Conservation (phyloP, 1,140 invertebrate species). For the Drosophila tropicalis region DNA sequence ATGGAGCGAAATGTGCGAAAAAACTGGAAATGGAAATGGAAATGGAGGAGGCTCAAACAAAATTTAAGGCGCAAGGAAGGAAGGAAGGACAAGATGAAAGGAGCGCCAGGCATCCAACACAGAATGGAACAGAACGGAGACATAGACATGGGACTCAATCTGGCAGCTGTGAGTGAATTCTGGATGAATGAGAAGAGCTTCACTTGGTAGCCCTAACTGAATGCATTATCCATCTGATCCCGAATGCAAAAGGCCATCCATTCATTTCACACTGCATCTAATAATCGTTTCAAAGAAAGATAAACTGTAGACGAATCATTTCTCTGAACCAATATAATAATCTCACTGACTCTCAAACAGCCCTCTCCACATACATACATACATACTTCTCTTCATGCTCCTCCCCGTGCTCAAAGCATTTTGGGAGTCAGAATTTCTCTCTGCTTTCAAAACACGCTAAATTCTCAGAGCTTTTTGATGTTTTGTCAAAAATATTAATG, state of each 20-base stretch:
- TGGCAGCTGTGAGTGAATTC: constrained; percentile 30
- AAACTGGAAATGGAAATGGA: constrained; percentile 75
- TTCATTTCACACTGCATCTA: too few species aligned
- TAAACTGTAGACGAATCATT: background rate
- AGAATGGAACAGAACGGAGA: constrained; percentile 34
- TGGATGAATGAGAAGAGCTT: constrained; percentile 11
- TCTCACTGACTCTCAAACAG: background rate
- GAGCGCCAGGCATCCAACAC: background rate
- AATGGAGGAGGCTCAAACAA: constrained; percentile 44
- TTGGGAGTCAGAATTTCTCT: constrained; percentile 2
- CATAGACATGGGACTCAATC: constrained; percentile 6
- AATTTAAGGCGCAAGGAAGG: constrained; percentile 1
- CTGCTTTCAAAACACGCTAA: background rate
- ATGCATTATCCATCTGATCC: constrained; percentile 2
- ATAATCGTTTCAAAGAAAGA: too few species aligned
- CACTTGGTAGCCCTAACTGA: constrained; percentile 47
- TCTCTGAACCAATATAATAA: constrained; percentile 32
- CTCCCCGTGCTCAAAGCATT: background rate
- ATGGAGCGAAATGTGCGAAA: constrained; percentile 46
- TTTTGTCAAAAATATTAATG: constrained; percentile 62
- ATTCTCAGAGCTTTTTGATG: constrained; percentile 6
- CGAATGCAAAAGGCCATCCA: too few species aligned
- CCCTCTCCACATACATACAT: too few species aligned
- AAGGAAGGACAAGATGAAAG: constrained; percentile 16
- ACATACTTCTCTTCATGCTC: too few species aligned